Base-by-base conservation (phyloP, 1,140 invertebrate species). In the Leptinotarsa undecemlineata region DNA sequence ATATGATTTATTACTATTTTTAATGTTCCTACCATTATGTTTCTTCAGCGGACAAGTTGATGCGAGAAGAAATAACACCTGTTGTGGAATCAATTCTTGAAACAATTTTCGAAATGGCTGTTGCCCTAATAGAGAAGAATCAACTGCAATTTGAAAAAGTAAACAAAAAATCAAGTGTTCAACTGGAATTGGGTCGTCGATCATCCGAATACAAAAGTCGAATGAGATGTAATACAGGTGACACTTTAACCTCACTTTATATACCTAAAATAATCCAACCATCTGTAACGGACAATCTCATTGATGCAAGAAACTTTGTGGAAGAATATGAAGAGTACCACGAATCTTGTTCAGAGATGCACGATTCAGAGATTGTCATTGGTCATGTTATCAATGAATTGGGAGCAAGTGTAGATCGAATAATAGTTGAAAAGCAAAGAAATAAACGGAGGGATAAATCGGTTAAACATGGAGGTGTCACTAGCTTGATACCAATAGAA, bases 271-370 rank as follows among this genome's bases (percentile, higher is more conserved):
- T 82, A 1, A 79, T 79, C 11, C 73, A 81, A 26, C 77, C 81
- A 1, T 79, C 82, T 4, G 76, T 80, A 3, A 74, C 60, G 57
- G 81, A 84, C 73, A 81, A 78, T 64, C 69, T 84, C 14, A 74
- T 85, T 17, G 80, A 83, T 68, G 84, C 82, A 17, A 79, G 73
- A 48, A 84, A 80, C 75, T 84, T 84, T 69, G 82, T 83, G 17
- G 84, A 85, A 70, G 82, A 85, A 48, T 84, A 85, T 64, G 84
- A 85, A 68, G 83, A 84, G 75, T 84, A 81, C 68, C 82, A 84
- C 71, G 81, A 82, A 74, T 82, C 82, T 4, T 84, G 84, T 69
- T 77, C 79, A 23, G 84, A 85, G 67, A 79, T 81, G 60, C 68
- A 80, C 17, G 81, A 82, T 64, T 60, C 81, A 4, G 69, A 80